Conservation (phyloP, 2,113 vertebrate genomes). For the Sorex araneus region DNA sequence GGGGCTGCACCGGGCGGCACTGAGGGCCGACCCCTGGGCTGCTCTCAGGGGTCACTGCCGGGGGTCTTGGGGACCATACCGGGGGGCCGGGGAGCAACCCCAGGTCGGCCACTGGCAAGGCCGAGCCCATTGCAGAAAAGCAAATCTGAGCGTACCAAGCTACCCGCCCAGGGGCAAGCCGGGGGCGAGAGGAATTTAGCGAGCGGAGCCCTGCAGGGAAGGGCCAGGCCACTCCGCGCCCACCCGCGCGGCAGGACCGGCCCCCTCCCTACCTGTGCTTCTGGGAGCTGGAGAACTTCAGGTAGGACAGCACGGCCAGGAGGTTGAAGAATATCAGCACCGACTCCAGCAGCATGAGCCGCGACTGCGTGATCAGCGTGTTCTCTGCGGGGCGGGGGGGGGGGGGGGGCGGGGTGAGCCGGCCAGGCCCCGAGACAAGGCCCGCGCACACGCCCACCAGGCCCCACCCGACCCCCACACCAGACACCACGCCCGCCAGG, state of each 20-base stretch:
- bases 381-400: conserved; percentile 90
- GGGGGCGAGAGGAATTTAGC: not conserved
- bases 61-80: no score
- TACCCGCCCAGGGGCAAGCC: not conserved
- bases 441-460: no score
- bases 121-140: no score
- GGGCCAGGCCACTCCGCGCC: not conserved
- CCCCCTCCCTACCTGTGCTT: conserved; percentile 88
- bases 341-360: conserved; percentile 96
- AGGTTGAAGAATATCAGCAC: conserved; percentile 96
- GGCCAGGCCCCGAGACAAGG: fast-evolving
- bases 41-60: no score
- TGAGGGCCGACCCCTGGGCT: no score
- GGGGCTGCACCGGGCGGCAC: no score
- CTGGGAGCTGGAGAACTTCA: conserved; percentile 93
- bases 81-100: no score
- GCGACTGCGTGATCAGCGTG: conserved; percentile 95
- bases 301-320: conserved; percentile 93
- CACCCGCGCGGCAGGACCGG: fast-evolving
- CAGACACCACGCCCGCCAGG: no score
- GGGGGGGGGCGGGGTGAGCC: fast-evolving
- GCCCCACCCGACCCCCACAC: no score
- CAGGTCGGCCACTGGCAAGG: no score
- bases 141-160: no score
- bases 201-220: not conserved